A percentile compares a stretch with the other conserved stretches of the same genome.
These are phyloP conservation scores for Andricus quercusramuli DNA, from an alignment of 2,888 invertebrate species.

Conservation along the genomic window DNA sequence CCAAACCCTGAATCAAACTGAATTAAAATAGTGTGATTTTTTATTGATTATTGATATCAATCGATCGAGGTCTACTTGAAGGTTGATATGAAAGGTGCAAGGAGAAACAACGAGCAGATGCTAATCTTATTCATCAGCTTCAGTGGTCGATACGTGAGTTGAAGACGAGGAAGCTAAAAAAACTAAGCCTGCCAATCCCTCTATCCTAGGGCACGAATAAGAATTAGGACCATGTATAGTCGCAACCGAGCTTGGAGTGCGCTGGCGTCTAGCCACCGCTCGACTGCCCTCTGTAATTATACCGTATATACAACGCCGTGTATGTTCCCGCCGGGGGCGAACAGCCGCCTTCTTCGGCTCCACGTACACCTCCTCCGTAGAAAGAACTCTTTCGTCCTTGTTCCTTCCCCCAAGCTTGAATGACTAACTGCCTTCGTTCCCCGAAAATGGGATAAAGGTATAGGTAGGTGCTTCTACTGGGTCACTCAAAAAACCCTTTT, in stretches of 20 bases:
- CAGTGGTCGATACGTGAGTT: conserved; percentile 44
- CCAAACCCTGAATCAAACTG: too few species aligned
- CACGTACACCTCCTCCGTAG: conserved; percentile 1
- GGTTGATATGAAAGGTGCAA: background rate
- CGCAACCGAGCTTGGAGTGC: conserved; percentile 63
- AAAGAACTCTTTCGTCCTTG: background rate
- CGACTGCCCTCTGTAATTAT: conserved; percentile 72
- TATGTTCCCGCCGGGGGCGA: conserved; percentile 67
- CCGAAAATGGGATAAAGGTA: conserved; percentile 44
- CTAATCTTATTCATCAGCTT: conserved; percentile 1
- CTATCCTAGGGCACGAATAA: conserved; percentile 72
- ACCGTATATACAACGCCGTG: conserved; percentile 63
- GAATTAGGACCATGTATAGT: conserved; percentile 66
- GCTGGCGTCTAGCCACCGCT: conserved; percentile 73
- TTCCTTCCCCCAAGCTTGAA: conserved; percentile 35
- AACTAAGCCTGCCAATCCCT: conserved; percentile 63
- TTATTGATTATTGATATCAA: too few species aligned
- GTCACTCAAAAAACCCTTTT: conserved; percentile 15
- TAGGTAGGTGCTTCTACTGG: conserved; percentile 18
- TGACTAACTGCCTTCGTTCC: conserved; percentile 56
- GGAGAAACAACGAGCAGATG: background rate
- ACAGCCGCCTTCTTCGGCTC: conserved; percentile 53
- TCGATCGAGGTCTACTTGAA: background rate
- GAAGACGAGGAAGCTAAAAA: conserved; percentile 47
- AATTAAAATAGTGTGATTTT: too few species aligned